Base-by-base conservation (phyloP, 2,888 invertebrate genomes). In the Parochlus steinenii region DNA sequence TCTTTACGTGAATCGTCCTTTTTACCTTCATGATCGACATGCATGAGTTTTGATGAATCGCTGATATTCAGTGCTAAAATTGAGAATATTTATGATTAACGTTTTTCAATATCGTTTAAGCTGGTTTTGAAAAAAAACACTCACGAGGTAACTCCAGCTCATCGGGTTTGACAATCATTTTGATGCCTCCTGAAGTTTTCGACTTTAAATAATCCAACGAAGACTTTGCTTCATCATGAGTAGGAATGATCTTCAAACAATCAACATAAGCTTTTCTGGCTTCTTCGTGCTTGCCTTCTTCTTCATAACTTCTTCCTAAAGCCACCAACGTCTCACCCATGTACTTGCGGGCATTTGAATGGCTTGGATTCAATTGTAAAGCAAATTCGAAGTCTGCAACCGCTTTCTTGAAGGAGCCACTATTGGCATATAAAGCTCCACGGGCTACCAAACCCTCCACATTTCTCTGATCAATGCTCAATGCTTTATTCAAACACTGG, bases 351-450 rank as follows among this genome's bases (percentile, higher is more conserved):
- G 92, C 93, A 61, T 93, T 93, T 3, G 78, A 77, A 58, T 95
- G 93, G 42, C 74, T 80, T 2, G 82, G 80, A 59, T 93, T 87
- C 27, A 86, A 56, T 54, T 82, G 79, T 24, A 93, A 58, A 4
- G 93, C 92, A 15, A 79, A 78, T 58, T 92, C 89, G 58, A 95
- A 90, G 56, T 95, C 93, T 47, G 85, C 83, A 44, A 93, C 82
- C 1, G 93, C 93, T 54, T 86, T 86, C 47, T 82, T 77, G 58
- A 87, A 92, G 48, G 81, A 87, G 43, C 89, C 89, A 52, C 83
- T 85, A 55, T 93, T 93, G 8, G 93, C 93, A 54, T 85, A 89
- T 47, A 90, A 61, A 17, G 89, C 89, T 42, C 89, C 90, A 50
- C 89, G 70, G 2, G 90, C 90, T 2, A 90, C 89, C 38, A 89